Conservation (phyloP, 2,888 invertebrate species). For the Pardosa pseudoannulata region DNA sequence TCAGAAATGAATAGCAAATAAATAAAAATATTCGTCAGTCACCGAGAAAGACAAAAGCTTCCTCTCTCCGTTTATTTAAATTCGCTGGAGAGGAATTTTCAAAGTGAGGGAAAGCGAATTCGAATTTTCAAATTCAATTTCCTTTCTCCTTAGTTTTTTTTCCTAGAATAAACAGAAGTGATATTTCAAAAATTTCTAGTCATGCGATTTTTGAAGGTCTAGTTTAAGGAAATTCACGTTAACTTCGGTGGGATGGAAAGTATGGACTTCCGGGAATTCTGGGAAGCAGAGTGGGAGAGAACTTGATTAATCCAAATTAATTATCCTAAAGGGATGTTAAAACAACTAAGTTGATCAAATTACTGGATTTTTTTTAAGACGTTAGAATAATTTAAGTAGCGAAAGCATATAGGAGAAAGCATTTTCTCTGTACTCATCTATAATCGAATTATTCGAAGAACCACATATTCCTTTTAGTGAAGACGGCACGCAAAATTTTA, state of each 20-base stretch:
- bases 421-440: too few species aligned
- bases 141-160: not conserved
- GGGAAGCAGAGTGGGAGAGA: too few species aligned
- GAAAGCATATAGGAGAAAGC: too few species aligned
- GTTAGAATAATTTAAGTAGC: too few species aligned
- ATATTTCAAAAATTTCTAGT: not conserved
- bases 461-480: too few species aligned
- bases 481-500: too few species aligned
- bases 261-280: not conserved
- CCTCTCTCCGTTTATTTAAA: not conserved
- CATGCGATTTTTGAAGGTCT: not conserved
- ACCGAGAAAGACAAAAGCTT: not conserved
- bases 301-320: too few species aligned
- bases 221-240: not conserved
- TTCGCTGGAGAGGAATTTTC: not conserved
- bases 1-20: slow-evolving; percentile 26
- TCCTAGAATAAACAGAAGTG: not conserved
- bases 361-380: too few species aligned
- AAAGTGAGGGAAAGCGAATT: not conserved
- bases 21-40: not conserved
- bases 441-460: too few species aligned
- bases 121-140: slow-evolving; percentile 13
- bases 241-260: not conserved
- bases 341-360: too few species aligned
- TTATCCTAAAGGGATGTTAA: too few species aligned